A percentile compares a stretch with the other conserved stretches of the same genome.
Evolutionary conservation across 2,113 vertebrate genomes (phyloP).

Genomic region (Anser brachyrhynchus): DNA sequence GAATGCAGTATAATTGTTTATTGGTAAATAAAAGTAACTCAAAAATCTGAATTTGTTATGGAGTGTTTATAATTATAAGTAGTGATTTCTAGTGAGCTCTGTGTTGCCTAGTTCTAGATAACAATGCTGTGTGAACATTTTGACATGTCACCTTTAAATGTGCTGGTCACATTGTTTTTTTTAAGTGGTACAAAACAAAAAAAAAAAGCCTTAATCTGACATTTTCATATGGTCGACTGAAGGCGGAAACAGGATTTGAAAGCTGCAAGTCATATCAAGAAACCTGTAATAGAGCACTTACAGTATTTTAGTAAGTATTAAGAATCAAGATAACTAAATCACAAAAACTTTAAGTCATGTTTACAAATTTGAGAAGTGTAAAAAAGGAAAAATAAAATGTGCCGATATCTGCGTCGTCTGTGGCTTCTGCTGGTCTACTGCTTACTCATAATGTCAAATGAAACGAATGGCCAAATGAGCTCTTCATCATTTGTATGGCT

Average conservation of each 20-base stretch:
- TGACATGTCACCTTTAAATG: not conserved
- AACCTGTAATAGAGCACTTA: not conserved
- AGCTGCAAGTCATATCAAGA: not conserved
- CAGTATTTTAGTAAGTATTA: not conserved
- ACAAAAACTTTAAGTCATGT: not conserved
- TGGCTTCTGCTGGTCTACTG: not conserved
- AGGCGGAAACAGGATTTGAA: not conserved
- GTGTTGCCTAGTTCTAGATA: not conserved
- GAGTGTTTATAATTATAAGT: not conserved
- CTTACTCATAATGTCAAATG: not conserved
- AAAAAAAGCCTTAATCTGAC: fast-evolving
- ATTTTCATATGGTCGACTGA: not conserved
- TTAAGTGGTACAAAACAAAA: not conserved
- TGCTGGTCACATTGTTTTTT: not conserved
- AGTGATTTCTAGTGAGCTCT: not conserved
- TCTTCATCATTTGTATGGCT: not conserved
- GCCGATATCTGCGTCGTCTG: not conserved
- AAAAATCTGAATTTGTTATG: not conserved
- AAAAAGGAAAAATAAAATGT: not conserved
- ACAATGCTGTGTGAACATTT: fast-evolving
- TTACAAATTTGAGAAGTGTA: not conserved
- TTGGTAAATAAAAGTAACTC: constrained; percentile 38
- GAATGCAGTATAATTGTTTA: not conserved
- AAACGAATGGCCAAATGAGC: not conserved
- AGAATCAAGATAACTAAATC: not conserved